phyloP scores from a whole-genome alignment of 2,888 invertebrate genomes.

The Nemurella pictetii region DNA sequence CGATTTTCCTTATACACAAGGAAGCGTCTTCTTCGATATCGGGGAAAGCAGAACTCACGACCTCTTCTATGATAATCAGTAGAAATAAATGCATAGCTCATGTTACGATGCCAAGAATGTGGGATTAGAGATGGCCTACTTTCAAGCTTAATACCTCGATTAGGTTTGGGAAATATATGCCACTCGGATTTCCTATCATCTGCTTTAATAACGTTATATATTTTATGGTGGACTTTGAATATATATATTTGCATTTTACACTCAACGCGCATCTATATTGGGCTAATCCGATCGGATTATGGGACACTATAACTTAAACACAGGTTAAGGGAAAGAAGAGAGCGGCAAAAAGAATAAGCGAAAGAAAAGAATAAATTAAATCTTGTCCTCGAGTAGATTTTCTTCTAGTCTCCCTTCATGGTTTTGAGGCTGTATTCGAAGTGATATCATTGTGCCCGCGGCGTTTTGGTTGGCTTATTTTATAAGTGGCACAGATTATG shows the following conservation, averaged over 20 bases:
- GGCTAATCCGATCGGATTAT: constrained; percentile 7
- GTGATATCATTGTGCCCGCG: background rate
- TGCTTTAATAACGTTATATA: constrained; percentile 11
- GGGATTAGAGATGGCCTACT: constrained; percentile 5
- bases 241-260: constrained; percentile 16
- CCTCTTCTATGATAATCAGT: constrained; percentile 1
- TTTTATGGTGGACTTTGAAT: constrained; percentile 1
- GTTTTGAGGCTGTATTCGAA: background rate
- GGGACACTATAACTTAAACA: background rate
- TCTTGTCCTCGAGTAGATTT: background rate
- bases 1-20: background rate
- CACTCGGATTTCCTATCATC: constrained; percentile 18
- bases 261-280: background rate
- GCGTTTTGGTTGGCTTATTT: constrained; percentile 4
- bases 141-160: constrained; percentile 5
- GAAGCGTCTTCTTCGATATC: background rate
- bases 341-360: background rate
- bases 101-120: constrained; percentile 7
- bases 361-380: constrained; percentile 21
- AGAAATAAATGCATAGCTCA: background rate
- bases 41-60: background rate
- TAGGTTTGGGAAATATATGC: background rate
- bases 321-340: background rate
- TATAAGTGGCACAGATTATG: constrained; percentile 33
- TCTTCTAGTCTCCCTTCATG: background rate